phyloP scores from a whole-genome alignment of 2,888 invertebrate species.

The Geophilus truncorum region DNA sequence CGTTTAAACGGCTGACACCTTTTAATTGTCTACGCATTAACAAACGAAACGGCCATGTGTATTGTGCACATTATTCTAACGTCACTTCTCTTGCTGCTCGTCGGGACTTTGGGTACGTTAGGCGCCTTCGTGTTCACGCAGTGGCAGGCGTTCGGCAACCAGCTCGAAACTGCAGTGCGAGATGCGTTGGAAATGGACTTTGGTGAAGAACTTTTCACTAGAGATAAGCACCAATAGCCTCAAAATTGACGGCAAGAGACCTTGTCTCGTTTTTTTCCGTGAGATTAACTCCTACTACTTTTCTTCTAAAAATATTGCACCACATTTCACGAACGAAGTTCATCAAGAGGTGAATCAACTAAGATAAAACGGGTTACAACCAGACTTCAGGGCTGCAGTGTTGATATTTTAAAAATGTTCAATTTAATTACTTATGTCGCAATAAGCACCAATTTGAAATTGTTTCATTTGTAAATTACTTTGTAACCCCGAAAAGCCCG shows the following conservation, averaged over 20 bases:
- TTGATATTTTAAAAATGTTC: too few species aligned
- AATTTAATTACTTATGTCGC: too few species aligned
- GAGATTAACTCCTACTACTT: not conserved
- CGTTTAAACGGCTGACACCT: not conserved
- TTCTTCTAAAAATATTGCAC: not conserved
- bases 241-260: not conserved
- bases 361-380: not conserved
- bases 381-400: not conserved
- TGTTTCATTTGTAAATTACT: too few species aligned
- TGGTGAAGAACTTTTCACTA: not conserved
- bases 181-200: not conserved
- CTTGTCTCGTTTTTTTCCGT: not conserved
- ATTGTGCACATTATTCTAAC: not conserved
- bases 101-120: not conserved
- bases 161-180: not conserved
- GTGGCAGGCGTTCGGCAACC: not conserved
- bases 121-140: not conserved
- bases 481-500: too few species aligned
- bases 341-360: not conserved
- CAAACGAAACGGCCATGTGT: not conserved
- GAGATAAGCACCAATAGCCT: not conserved
- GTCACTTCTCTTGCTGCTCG: not conserved
- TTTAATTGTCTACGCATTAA: not conserved
- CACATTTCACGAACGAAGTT: not conserved
- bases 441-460: not conserved